Base-by-base conservation (phyloP, 2,797 vertebrate genomes). In the Eupleurogrammus muticus region DNA sequence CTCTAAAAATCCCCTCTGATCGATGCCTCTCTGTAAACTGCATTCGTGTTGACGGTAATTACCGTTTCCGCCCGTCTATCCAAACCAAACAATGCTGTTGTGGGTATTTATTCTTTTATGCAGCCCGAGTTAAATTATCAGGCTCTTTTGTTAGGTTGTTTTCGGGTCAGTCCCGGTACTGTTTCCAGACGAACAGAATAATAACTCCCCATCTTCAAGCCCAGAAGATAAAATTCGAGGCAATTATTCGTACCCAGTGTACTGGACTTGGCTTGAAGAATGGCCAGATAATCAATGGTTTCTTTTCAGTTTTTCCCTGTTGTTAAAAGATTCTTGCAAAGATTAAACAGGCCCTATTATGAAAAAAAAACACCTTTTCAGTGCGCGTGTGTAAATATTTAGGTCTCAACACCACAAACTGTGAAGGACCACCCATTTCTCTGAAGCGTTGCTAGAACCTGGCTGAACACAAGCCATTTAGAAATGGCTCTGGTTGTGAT, bases 1-100 rank as follows among this genome's bases (percentile, higher is more conserved):
- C 44, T 68, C 19, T 56, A 16, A 52, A 51, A 63, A 5, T 36
- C 51, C 19, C 60, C 50, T 17, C 8, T 32, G 53, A 67, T 61
- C 52, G 23, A 20, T 50, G 17, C 10, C 3, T 53, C 63, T 52
- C 46, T 44, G 34, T 62, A 38, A 57, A 53, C 24, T 55, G 19
- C 32, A 24, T 23, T 47, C 57, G 21, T 62, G n/a, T 59, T 60
- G 28, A 21, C 42, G 57, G 42, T 40, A 46, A 50, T 46, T 35
- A 20, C 52, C 12, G 36, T n/a, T 49, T 58, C 49, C 14, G 7
- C 17, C 40, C 16, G 16, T 44, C 40, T 44, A 34, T 49, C 19
- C 12, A 32, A 44, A 35, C 53, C 10, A 1, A 46, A 7, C 9
- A 20, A 2, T 40, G 24, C 5, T 69, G 3, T 35, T 55, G 34